phyloP scores from a whole-genome alignment of 1,140 invertebrate genomes.

The Procambarus clarkii region DNA sequence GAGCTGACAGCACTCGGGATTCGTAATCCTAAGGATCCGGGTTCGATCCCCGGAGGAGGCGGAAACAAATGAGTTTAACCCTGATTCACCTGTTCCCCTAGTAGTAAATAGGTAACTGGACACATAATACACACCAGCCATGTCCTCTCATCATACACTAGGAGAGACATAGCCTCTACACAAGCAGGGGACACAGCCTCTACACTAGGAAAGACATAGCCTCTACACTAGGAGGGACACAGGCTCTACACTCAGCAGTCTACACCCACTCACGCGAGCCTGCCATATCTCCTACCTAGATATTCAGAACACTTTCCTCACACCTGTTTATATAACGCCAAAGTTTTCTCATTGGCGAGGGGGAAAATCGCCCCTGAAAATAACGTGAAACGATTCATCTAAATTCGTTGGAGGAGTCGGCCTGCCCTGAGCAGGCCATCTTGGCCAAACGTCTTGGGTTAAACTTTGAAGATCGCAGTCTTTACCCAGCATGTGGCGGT shows the following conservation, averaged over 20 bases:
- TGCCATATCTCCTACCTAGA: not conserved
- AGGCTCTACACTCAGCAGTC: not conserved
- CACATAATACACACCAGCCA: too few species aligned
- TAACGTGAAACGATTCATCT: not conserved
- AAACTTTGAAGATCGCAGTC: not conserved
- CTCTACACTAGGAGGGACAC: too few species aligned
- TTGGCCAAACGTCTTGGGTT: not conserved
- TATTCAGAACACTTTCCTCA: not conserved
- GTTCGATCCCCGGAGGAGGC: too few species aligned
- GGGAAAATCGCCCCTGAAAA: not conserved
- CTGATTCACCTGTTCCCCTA: too few species aligned
- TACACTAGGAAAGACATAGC: too few species aligned
- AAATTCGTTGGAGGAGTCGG: conserved; percentile 2
- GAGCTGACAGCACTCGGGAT: not conserved
- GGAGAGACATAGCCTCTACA: too few species aligned
- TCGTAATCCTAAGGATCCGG: not conserved
- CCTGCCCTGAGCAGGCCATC: not conserved
- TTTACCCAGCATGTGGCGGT: not conserved
- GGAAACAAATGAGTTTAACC: too few species aligned
- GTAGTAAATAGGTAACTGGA: too few species aligned
- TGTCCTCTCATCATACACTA: too few species aligned
- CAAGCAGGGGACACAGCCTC: too few species aligned
- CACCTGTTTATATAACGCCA: not conserved
- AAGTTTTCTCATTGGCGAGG: not conserved
- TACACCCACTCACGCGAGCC: not conserved